Percentiles rank a stretch among this genome's conserved stretches.
phyloP scores from a whole-genome alignment of 2,797 vertebrate genomes.

The Gobio occitaniae region DNA sequence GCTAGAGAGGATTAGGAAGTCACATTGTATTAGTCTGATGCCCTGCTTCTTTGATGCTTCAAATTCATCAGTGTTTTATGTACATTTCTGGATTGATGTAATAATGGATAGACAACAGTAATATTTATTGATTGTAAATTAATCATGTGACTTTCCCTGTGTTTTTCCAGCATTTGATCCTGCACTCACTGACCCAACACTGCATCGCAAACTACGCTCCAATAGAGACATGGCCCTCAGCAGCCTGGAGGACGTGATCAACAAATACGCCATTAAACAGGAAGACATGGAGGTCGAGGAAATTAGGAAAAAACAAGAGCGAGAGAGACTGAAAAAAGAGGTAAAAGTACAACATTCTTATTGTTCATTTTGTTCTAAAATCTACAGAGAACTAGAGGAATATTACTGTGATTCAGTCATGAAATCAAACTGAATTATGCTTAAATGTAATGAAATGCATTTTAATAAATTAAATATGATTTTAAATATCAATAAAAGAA shows the following conservation, averaged over 20 bases:
- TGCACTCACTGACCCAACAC: slow-evolving; percentile 72
- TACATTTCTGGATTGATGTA: background rate
- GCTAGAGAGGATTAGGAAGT: background rate
- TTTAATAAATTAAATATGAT: background rate
- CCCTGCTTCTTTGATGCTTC: background rate
- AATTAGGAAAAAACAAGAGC: slow-evolving; percentile 67
- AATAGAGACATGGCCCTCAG: slow-evolving; percentile 81
- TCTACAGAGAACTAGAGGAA: background rate
- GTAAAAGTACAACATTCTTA: slow-evolving; percentile 52
- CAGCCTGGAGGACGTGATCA: slow-evolving; percentile 84
- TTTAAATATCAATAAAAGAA: background rate
- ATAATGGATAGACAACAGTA: background rate
- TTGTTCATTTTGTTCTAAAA: background rate
- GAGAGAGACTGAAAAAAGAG: slow-evolving; percentile 67
- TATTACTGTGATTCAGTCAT: background rate
- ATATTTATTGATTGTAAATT: background rate
- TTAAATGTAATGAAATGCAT: background rate
- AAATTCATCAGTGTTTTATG: background rate
- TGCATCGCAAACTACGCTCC: slow-evolving; percentile 79
- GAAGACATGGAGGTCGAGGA: slow-evolving; percentile 84
- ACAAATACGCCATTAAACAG: slow-evolving; percentile 81
- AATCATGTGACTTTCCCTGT: background rate
- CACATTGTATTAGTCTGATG: background rate
- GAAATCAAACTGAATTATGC: background rate
- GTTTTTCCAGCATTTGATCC: slow-evolving; percentile 80